A percentile compares a stretch with the other conserved stretches of the same genome.
Evolutionary conservation across 2,113 vertebrate genomes (phyloP).

Genomic region (Hemibagrus wyckioides): DNA sequence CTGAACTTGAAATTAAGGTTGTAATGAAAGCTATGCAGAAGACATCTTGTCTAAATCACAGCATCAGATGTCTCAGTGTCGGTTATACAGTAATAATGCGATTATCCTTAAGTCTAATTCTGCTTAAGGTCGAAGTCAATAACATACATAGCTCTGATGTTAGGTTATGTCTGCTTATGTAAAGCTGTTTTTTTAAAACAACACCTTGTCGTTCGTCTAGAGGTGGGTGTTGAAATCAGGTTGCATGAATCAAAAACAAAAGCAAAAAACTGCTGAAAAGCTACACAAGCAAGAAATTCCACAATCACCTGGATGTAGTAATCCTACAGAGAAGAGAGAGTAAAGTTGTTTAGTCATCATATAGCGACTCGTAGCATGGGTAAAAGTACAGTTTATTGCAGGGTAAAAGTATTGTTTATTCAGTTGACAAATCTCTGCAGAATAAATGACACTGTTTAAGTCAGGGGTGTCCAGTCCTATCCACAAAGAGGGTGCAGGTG

Average conservation of each 20-base stretch:
- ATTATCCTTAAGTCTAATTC: not conserved
- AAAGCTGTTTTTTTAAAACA: not conserved
- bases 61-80: not conserved
- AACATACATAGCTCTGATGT: not conserved
- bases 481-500: too few species aligned
- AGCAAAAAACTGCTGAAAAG: not conserved
- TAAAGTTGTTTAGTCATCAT: not conserved
- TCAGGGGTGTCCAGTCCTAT: too few species aligned
- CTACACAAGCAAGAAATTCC: not conserved
- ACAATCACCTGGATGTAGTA: not conserved
- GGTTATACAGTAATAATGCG: not conserved
- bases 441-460: not conserved
- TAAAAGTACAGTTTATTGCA: not conserved
- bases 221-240: constrained; percentile 10
- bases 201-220: not conserved
- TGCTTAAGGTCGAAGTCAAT: not conserved
- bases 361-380: not conserved
- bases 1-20: constrained; percentile 4
- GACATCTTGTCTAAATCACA: not conserved
- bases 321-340: not conserved
- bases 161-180: not conserved
- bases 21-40: not conserved
- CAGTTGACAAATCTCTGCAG: not conserved
- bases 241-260: not conserved
- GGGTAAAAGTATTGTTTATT: too few species aligned